Conservation (phyloP, 2,888 invertebrate species). For the Temnothorax unifasciatus region DNA sequence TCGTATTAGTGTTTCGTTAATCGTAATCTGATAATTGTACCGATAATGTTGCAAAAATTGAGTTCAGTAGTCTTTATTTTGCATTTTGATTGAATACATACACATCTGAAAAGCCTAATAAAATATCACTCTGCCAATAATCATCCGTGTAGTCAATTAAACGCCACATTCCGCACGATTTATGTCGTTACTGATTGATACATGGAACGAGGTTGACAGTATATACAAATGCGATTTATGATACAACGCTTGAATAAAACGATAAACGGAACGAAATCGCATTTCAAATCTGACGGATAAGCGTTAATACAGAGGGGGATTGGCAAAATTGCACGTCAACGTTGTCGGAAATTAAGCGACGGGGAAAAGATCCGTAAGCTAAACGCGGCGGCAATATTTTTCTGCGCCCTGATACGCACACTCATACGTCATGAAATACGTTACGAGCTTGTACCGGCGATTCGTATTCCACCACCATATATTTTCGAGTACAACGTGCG, state of each 20-base stretch:
- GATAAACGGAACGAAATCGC: conserved; percentile 28
- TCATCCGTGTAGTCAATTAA: conserved; percentile 25
- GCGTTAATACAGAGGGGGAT: conserved; percentile 34
- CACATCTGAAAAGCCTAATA: not conserved
- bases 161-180: conserved; percentile 14
- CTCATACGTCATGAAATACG: conserved; percentile 32
- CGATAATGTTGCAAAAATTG: conserved; percentile 16
- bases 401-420: conserved; percentile 34
- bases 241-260: conserved; percentile 35
- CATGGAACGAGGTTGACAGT: conserved; percentile 22
- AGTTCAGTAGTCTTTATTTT: not conserved
- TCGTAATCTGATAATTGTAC: not conserved
- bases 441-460: conserved; percentile 13
- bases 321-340: conserved; percentile 40
- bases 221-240: conserved; percentile 38
- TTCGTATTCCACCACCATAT: conserved; percentile 32
- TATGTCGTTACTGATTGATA: conserved; percentile 17
- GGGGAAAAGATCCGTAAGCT: conserved; percentile 40
- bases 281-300: conserved; percentile 41
- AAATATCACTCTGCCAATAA: conserved; percentile 4
- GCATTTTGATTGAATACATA: not conserved
- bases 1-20: not conserved
- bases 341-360: conserved; percentile 48
- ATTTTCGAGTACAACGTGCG: conserved; percentile 36
- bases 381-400: conserved; percentile 52